Conservation (phyloP, 2,888 invertebrate genomes). For the Platypus cylindrus region DNA sequence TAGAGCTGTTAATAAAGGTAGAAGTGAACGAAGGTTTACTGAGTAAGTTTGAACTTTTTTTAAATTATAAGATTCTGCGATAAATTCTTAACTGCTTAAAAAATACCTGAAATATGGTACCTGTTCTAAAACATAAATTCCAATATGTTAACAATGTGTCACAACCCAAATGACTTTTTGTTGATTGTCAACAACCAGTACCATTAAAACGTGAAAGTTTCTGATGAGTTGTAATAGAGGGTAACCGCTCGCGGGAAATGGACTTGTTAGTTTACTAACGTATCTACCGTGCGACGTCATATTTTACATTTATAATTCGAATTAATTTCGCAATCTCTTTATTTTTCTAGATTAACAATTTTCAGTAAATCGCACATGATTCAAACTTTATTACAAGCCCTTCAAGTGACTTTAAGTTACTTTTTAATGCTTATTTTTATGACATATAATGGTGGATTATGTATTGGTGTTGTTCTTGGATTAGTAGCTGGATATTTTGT, state of each 20-base stretch:
- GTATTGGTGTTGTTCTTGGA: conserved; percentile 76
- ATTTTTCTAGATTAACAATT: conserved; percentile 62
- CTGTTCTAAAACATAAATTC: too few relatives aligned
- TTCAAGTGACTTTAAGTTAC: conserved; percentile 84
- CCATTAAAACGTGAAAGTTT: too few relatives aligned
- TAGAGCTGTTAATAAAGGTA: conserved; percentile 8
- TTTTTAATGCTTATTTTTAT: conserved; percentile 93
- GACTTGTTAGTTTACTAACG: too few relatives aligned
- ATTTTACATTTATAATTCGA: not conserved
- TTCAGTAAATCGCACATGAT: conserved; percentile 67
- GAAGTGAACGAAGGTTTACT: conserved; percentile 10
- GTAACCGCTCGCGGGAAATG: too few relatives aligned
- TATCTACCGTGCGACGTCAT: not conserved
- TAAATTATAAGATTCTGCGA: not conserved
- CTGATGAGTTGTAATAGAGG: too few relatives aligned
- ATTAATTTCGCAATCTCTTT: conserved; percentile 3
- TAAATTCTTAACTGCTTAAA: too few relatives aligned
- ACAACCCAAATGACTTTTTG: too few relatives aligned
- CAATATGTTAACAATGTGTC: too few relatives aligned
- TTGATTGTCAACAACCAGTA: too few relatives aligned
- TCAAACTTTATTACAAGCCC: conserved; percentile 80
- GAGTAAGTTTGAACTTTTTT: conserved; percentile 9
- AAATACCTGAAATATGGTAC: too few relatives aligned
- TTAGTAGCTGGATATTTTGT: conserved; percentile 87
- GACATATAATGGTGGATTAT: conserved; percentile 93